Percentiles rank a stretch among this genome's conserved stretches.
Evolutionary conservation across 2,888 invertebrate species (phyloP).

Genomic region (Lasioglossum lativentre): DNA sequence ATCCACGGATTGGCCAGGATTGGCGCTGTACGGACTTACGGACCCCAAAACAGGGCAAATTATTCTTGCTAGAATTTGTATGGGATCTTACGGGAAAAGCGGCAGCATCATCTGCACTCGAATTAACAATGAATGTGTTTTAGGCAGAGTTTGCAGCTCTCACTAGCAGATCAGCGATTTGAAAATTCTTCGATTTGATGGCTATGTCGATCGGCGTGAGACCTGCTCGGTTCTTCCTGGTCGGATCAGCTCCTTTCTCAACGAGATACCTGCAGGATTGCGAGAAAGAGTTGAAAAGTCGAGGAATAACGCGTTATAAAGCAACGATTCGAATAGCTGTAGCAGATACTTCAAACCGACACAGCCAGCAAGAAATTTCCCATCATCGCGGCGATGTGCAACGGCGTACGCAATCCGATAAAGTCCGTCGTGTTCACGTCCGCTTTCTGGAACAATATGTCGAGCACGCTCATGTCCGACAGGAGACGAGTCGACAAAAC

Average conservation of each 20-base stretch:
- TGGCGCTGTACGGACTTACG: neutral
- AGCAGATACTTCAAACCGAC: neutral
- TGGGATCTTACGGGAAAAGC: neutral
- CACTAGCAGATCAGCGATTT: neutral
- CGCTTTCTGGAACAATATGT: neutral
- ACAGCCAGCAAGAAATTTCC: constrained; percentile 27
- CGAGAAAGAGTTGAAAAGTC: neutral
- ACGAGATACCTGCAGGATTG: neutral
- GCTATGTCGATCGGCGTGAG: neutral
- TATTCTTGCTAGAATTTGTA: neutral
- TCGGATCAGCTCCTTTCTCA: constrained; percentile 6
- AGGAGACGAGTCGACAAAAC: neutral
- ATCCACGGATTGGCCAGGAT: neutral
- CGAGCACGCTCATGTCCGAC: neutral
- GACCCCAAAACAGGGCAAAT: neutral
- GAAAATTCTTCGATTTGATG: neutral
- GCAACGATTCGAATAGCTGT: neutral
- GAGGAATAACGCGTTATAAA: neutral
- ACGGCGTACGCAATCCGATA: constrained; percentile 25
- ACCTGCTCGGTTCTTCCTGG: neutral
- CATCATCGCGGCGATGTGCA: constrained; percentile 42
- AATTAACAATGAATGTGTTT: neutral
- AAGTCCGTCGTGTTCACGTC: neutral
- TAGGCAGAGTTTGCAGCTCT: neutral
- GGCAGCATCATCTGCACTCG: neutral